Percentiles rank a stretch among this genome's conserved stretches.
These are phyloP conservation scores for Petroica traversi DNA, from an alignment of 2,113 vertebrate genomes.

Conservation along the genomic window DNA sequence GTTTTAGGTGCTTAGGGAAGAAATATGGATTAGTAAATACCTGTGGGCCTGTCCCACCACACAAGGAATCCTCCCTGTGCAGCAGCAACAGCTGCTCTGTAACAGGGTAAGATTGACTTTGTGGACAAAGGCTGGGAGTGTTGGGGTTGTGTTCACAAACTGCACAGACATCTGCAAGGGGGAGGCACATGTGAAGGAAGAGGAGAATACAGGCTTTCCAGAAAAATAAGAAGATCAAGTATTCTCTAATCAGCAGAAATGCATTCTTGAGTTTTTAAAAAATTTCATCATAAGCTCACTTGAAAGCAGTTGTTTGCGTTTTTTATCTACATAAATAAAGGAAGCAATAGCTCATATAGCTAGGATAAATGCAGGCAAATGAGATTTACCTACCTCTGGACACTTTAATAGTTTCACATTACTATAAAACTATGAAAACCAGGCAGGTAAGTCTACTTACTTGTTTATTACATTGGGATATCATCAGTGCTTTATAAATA, in stretches of 20 bases:
- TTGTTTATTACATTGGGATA: neutral
- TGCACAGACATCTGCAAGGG: neutral
- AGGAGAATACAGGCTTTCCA: neutral
- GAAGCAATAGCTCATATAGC: neutral
- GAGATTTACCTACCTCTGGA: neutral
- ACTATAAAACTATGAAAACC: neutral
- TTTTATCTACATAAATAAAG: neutral
- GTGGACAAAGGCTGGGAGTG: neutral
- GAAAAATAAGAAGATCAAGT: neutral
- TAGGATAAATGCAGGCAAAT: neutral
- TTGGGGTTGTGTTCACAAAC: neutral
- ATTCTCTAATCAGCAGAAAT: neutral
- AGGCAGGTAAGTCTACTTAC: neutral
- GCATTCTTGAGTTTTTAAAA: neutral
- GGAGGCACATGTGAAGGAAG: rapidly evolving
- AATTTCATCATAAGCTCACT: neutral
- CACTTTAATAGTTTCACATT: neutral
- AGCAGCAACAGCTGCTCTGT: neutral
- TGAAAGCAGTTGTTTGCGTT: neutral
- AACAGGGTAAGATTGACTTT: neutral
- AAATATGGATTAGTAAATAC: neutral
- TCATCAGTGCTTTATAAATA: neutral
- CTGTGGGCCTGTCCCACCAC: neutral
- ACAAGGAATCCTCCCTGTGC: neutral
- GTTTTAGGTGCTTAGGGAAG: neutral